Conservation (phyloP, 1,140 invertebrate genomes). For the Camponotus floridanus region DNA sequence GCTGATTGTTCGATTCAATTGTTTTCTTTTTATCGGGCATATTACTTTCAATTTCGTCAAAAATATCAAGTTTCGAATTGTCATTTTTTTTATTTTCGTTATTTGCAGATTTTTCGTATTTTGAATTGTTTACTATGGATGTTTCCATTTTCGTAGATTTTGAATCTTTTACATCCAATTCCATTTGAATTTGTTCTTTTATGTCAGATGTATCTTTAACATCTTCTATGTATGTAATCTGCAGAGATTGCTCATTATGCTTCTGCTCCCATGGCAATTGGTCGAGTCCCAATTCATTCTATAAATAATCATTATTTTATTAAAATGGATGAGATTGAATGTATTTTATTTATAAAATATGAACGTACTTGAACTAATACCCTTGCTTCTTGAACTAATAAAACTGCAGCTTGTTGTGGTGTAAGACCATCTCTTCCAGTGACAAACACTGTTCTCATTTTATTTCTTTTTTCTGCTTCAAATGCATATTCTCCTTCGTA, state of each 20-base stretch:
- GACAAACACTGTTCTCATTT: constrained; percentile 92
- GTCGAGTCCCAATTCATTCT: constrained; percentile 86
- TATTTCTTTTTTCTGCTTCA: constrained; percentile 90
- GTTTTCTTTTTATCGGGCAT: background rate
- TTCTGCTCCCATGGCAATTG: constrained; percentile 83
- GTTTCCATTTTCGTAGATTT: background rate
- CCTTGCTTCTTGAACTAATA: constrained; percentile 94
- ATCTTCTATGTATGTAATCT: constrained; percentile 33
- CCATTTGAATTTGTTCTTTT: constrained; percentile 3
- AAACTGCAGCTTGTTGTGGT: constrained; percentile 92
- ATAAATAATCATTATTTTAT: constrained; percentile 71
- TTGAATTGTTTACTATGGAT: constrained; percentile 5
- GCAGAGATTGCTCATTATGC: constrained; percentile 64
- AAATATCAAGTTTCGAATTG: background rate
- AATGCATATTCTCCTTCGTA: constrained; percentile 90
- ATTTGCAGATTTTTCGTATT: background rate
- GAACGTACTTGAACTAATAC: constrained; percentile 87
- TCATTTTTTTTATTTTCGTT: constrained; percentile 9
- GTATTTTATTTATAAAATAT: constrained; percentile 76
- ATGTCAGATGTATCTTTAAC: background rate
- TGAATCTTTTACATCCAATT: background rate
- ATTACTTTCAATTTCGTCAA: background rate
- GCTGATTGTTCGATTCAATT: constrained; percentile 7
- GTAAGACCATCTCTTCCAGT: constrained; percentile 94
- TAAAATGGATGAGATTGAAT: background rate